Evolutionary conservation across 1,140 invertebrate species (phyloP).

Genomic region (Leguminivora glycinivorella): DNA sequence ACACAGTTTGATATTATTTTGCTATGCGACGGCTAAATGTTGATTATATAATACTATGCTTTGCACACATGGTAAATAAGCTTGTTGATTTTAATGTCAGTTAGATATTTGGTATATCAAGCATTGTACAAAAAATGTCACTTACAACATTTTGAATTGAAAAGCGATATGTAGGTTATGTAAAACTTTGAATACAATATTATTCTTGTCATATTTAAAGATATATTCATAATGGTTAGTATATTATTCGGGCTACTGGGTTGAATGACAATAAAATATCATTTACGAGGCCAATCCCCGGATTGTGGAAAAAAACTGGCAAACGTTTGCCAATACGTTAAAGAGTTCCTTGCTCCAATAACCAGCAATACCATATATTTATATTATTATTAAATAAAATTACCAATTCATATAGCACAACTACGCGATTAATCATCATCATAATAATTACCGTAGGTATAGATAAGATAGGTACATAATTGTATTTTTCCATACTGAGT

Average conservation of each 20-base stretch:
- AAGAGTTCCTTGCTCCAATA: background rate
- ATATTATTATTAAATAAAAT: background rate
- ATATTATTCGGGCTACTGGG: background rate
- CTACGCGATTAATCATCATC: no score
- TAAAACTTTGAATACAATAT: no score
- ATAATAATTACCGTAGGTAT: no score
- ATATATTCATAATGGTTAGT: background rate
- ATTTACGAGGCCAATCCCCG: slow-evolving; percentile 1
- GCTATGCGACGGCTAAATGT: background rate
- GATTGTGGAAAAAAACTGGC: background rate
- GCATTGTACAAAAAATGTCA: no score
- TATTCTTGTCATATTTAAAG: background rate
- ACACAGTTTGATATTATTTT: slow-evolving; percentile 1
- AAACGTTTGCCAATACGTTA: slow-evolving; percentile 5
- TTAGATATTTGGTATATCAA: no score
- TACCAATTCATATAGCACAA: background rate
- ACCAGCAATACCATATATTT: background rate
- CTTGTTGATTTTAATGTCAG: no score
- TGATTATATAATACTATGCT: no score
- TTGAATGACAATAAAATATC: slow-evolving; percentile 11
- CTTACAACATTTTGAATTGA: no score
- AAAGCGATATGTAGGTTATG: no score
- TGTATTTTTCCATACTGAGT: no score
- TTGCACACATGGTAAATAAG: no score
- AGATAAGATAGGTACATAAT: no score